phyloP scores from a whole-genome alignment of 2,888 invertebrate genomes.

The Himalopsyche tibetana region DNA sequence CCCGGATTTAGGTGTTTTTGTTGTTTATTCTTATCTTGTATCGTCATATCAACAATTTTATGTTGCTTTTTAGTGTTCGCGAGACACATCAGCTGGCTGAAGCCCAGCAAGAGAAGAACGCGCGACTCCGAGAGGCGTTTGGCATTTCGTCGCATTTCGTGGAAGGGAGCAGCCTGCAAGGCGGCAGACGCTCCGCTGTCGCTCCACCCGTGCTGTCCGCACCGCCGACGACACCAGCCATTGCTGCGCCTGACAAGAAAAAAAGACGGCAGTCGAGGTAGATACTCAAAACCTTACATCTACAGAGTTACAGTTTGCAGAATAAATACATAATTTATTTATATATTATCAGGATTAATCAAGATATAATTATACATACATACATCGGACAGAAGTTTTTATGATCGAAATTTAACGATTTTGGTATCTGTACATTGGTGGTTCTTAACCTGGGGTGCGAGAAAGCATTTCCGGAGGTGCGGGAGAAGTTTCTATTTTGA shows the following conservation, averaged over 20 bases:
- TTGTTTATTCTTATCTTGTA: too few species aligned
- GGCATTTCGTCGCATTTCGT: slow-evolving; percentile 96
- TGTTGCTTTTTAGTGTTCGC: slow-evolving; percentile 83
- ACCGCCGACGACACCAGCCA: slow-evolving; percentile 80
- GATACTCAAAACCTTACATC: neutral
- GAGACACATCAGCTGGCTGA: slow-evolving; percentile 98
- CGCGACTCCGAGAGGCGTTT: slow-evolving; percentile 93
- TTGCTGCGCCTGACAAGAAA: slow-evolving; percentile 78
- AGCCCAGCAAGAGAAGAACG: slow-evolving; percentile 97
- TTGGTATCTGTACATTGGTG: too few species aligned
- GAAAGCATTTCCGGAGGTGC: too few species aligned
- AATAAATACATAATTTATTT: too few species aligned
- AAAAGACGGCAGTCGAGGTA: slow-evolving; percentile 86
- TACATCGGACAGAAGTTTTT: too few species aligned
- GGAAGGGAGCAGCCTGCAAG: slow-evolving; percentile 94
- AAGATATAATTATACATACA: too few species aligned
- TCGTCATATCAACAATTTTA: slow-evolving; percentile 47
- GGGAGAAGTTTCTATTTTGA: too few species aligned
- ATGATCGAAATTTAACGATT: too few species aligned
- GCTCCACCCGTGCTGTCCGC: slow-evolving; percentile 84
- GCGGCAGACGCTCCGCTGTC: slow-evolving; percentile 80
- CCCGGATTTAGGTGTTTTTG: too few species aligned
- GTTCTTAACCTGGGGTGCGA: too few species aligned
- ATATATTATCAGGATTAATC: too few species aligned
- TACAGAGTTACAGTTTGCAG: too few species aligned